These are phyloP conservation scores for Volucella bombylans DNA, from an alignment of 2,888 invertebrate genomes.

Conservation along the genomic window DNA sequence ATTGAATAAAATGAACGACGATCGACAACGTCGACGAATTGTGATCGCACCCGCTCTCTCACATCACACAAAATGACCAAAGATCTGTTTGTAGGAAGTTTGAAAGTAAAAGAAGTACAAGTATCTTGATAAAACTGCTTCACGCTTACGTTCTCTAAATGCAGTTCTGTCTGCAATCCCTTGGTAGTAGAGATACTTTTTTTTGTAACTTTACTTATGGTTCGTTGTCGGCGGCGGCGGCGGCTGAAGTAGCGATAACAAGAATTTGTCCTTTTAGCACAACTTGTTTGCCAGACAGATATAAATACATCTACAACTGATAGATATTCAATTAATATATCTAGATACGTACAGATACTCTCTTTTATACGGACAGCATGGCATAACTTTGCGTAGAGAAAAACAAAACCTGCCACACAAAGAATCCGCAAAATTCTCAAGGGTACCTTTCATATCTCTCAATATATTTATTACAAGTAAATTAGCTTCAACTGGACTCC, in stretches of 20 bases:
- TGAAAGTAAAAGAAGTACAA: neutral
- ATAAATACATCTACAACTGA: conserved; percentile 64
- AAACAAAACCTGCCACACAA: conserved; percentile 50
- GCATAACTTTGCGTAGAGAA: conserved; percentile 47
- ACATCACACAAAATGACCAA: conserved; percentile 28
- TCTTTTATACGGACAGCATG: conserved; percentile 44
- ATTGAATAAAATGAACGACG: conserved; percentile 78
- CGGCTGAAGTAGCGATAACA: conserved; percentile 49
- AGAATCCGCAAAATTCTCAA: conserved; percentile 60
- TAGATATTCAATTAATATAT: conserved; percentile 70
- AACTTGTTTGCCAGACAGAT: conserved; percentile 57
- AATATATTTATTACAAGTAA: conserved; percentile 76
- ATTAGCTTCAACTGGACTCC: conserved; percentile 63
- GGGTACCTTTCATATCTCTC: conserved; percentile 74
- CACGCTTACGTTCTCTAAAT: conserved; percentile 65
- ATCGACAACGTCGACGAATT: conserved; percentile 73
- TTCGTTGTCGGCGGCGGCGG: conserved; percentile 37
- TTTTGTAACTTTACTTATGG: conserved; percentile 22
- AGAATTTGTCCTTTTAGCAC: conserved; percentile 67
- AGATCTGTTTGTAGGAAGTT: conserved; percentile 35
- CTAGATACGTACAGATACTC: conserved; percentile 44
- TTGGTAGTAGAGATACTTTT: neutral
- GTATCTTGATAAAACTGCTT: conserved; percentile 63
- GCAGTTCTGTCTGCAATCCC: conserved; percentile 4
- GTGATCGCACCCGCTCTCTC: conserved; percentile 73